Evolutionary conservation across 1,140 invertebrate species (phyloP), one percentile per base, ranked within the genome.

Genomic region (Pseudomyrmex dendroicus): DNA sequence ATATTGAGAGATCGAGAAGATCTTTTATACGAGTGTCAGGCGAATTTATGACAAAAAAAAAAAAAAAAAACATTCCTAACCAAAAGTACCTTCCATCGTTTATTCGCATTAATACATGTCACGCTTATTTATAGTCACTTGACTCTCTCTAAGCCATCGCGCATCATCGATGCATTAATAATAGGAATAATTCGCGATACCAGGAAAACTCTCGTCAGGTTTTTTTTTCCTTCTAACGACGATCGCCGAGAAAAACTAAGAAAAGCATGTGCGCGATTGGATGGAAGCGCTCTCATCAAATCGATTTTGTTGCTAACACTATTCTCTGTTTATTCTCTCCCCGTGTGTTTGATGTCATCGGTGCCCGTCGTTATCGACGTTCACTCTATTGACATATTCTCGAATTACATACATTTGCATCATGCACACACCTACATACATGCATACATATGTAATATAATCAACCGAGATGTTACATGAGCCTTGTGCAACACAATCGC

Each of bases 241-340:
- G 70, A 80, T 35, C 17, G 4, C 15, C 8, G 66, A 70, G 35
- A 35, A 35, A 35, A 70, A 22, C 22, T 5, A 46, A 59, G 54
- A 70, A 57, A 10, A 35, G 5, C 5, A 7, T 68, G 35, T 70
- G 35, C 54, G 76, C 76, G 76, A 80, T 17, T 59, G 70, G 1
- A 68, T 59, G 70, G 1, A 68, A 25, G 15, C 35, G 35, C 35
- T 50, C 52, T 78, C 52, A 12, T 78, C 70, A 80, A 80, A 61
- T 80, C 57, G 20, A 87, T 62, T 88, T 72, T 84, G 70, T 88
- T 84, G 86, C 72, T 82, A 88, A 84, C 59, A 20, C 50, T 22
- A 56, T 59, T 44, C 15, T 72, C 22, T 52, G 56, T 84, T 76
- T 59, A 84, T 50, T 67, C 59, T 72, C 13, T 80, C 50, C 20